Conservation (phyloP, 2,113 vertebrate species). For the Rhipidura dahli region DNA sequence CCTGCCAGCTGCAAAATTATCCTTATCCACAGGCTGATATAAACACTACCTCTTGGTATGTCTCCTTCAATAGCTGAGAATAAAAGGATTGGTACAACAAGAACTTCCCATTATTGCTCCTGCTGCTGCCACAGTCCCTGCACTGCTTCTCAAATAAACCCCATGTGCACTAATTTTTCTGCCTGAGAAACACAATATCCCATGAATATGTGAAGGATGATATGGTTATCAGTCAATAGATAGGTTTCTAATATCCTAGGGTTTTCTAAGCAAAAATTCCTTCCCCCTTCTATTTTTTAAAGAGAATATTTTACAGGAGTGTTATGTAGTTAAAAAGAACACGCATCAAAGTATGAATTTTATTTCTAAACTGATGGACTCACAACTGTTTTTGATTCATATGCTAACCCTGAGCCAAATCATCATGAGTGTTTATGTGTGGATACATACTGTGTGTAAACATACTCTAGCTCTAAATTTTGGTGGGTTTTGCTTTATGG, state of each 20-base stretch:
- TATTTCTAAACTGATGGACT: neutral
- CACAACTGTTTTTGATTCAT: neutral
- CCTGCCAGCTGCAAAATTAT: neutral
- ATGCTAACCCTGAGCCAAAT: neutral
- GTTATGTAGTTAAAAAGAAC: neutral
- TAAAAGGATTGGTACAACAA: neutral
- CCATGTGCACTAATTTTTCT: neutral
- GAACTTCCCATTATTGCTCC: neutral
- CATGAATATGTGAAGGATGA: neutral
- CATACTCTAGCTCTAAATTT: neutral
- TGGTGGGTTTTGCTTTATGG: neutral
- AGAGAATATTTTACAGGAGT: neutral
- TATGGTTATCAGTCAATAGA: neutral
- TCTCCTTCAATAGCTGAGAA: neutral
- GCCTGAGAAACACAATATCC: neutral
- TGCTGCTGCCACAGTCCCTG: neutral
- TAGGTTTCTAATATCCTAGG: neutral
- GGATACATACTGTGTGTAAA: neutral
- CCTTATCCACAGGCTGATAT: neutral
- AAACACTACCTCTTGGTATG: neutral
- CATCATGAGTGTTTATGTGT: neutral
- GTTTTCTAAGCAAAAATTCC: neutral
- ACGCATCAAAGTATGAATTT: neutral
- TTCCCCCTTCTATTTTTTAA: neutral
- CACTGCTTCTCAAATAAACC: neutral